These are phyloP conservation scores for Hyperoodon ampullatus DNA, from an alignment of 2,113 vertebrate species.

Conservation along the genomic window DNA sequence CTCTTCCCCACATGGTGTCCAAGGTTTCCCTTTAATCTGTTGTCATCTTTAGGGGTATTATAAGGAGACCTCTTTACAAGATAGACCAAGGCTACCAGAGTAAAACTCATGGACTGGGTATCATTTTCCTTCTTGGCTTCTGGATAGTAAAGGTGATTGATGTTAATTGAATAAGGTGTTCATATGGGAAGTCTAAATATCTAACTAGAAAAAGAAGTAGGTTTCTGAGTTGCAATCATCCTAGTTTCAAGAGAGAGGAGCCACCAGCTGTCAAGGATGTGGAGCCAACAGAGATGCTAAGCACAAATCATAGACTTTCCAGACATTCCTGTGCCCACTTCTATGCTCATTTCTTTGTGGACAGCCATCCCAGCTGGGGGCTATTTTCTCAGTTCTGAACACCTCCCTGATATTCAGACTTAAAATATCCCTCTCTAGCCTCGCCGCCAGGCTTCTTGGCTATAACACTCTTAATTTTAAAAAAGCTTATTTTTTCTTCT, in stretches of 20 bases:
- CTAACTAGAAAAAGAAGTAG: neutral
- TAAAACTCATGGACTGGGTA: neutral
- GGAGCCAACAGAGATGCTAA: neutral
- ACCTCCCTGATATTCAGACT: neutral
- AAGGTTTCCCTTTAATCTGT: neutral
- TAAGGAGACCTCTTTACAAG: neutral
- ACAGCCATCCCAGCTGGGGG: neutral
- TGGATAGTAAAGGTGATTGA: neutral
- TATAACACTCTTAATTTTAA: neutral
- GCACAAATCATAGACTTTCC: neutral
- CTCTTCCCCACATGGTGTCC: accelerated
- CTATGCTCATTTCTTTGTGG: neutral
- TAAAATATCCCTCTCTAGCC: neutral
- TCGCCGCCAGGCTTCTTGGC: neutral
- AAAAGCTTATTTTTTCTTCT: neutral
- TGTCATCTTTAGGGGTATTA: neutral
- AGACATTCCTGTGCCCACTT: accelerated
- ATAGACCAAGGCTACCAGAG: neutral
- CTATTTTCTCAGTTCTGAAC: neutral
- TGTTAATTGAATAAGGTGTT: neutral
- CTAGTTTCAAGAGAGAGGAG: neutral
- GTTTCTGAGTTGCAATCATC: neutral
- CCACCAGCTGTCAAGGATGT: neutral
- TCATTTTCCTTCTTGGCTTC: neutral
- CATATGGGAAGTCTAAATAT: neutral